phyloP scores from a whole-genome alignment of 2,888 invertebrate species.

The Drosophila demipolita region DNA sequence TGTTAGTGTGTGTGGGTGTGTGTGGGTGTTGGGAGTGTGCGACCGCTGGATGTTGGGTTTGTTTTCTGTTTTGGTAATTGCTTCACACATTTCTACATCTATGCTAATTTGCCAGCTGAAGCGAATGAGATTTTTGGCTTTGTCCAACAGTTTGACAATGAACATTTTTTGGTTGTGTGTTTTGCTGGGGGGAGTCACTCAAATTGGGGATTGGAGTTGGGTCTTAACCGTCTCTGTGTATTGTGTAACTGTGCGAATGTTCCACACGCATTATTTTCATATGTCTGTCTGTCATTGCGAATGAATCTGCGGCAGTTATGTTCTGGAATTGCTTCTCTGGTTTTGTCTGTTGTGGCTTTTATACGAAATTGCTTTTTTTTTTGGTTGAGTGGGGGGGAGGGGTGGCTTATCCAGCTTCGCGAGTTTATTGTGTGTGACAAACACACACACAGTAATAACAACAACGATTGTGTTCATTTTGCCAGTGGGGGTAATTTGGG shows the following conservation, averaged over 20 bases:
- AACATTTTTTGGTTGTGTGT: slow-evolving; percentile 4
- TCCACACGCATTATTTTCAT: slow-evolving; percentile 74
- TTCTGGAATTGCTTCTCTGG: slow-evolving; percentile 44
- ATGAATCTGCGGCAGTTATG: slow-evolving; percentile 69
- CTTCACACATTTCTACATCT: slow-evolving; percentile 63
- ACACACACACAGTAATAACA: slow-evolving; percentile 3
- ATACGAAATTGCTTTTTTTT: slow-evolving; percentile 72
- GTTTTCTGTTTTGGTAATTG: slow-evolving; percentile 57
- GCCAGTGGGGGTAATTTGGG: slow-evolving; percentile 5
- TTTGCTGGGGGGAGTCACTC: background rate
- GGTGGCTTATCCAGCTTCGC: slow-evolving; percentile 12
- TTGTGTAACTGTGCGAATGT: slow-evolving; percentile 55
- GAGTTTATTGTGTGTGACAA: slow-evolving; percentile 31
- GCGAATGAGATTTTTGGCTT: slow-evolving; percentile 58
- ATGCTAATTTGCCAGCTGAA: slow-evolving; percentile 65
- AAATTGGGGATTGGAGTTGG: background rate
- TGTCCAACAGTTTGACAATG: slow-evolving; percentile 36
- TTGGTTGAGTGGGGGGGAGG: background rate
- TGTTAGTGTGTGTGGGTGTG: background rate
- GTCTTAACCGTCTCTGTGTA: slow-evolving; percentile 11
- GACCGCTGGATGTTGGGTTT: background rate
- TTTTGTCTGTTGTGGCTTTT: slow-evolving; percentile 75
- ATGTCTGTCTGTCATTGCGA: slow-evolving; percentile 59
- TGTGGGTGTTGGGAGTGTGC: background rate
- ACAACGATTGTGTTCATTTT: slow-evolving; percentile 23